These are phyloP conservation scores for Aldabrachelys gigantea DNA, from an alignment of 2,113 vertebrate species.

Conservation along the genomic window DNA sequence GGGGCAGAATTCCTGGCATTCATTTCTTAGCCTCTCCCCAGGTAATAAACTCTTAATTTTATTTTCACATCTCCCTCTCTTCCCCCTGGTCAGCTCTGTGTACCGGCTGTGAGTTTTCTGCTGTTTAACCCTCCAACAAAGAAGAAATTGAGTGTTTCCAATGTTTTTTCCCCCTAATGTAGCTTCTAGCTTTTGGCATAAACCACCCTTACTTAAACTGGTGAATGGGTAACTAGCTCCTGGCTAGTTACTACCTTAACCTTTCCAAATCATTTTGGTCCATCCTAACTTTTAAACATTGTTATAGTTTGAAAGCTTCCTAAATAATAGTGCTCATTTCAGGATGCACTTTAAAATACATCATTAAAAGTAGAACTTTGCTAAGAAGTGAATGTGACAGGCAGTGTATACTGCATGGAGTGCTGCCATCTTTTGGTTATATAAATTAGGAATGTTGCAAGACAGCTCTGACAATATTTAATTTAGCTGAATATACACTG, in stretches of 20 bases:
- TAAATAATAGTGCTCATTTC: neutral
- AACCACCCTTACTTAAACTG: neutral
- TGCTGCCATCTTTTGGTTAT: slow-evolving; percentile 69
- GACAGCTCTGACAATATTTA: neutral
- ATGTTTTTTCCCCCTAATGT: neutral
- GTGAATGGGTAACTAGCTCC: neutral
- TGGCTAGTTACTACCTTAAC: accelerated
- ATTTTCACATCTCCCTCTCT: neutral
- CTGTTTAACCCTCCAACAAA: neutral
- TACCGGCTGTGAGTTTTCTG: neutral
- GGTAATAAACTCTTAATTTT: neutral
- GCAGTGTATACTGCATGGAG: slow-evolving; percentile 30
- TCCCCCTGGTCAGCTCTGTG: neutral
- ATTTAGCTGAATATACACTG: neutral
- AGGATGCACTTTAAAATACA: neutral
- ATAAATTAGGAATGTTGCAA: slow-evolving; percentile 47
- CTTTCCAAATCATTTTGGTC: neutral
- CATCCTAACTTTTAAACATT: neutral
- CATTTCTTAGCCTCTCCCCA: neutral
- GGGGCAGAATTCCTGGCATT: neutral
- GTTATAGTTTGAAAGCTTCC: slow-evolving; percentile 8
- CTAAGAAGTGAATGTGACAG: neutral
- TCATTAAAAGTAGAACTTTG: slow-evolving; percentile 6
- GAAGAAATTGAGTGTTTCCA: neutral
- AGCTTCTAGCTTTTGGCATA: neutral